Evolutionary conservation across 2,797 vertebrate genomes (phyloP), one percentile per base, ranked within the genome.

Genomic region (Xyrichtys novacula): DNA sequence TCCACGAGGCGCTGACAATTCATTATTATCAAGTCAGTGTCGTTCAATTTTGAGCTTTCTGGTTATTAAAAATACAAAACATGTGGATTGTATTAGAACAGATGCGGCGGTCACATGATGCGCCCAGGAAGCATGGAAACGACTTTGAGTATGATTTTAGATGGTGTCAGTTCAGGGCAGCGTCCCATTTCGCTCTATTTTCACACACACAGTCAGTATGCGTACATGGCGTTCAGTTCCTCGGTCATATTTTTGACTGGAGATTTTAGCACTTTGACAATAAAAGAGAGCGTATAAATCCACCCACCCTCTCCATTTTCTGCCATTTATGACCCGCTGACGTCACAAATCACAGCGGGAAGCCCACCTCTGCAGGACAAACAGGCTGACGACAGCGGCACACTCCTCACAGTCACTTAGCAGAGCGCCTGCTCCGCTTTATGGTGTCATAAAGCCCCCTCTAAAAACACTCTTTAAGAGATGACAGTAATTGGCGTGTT

Each of bases 361-460:
- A 67, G 42, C 17, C 25, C 62, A 46, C 22, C 49, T 61, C 68
- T 38, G 23, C 61, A 22, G 54, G 55, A 71, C 75, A 78, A 81
- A 80, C 60, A 58, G 74, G 55, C 5, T 15, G 57, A 44, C 4
- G 58, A 65, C 79, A 47, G 69, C 20, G 66, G 73, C 89, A 80
- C 84, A 86, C 89, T 84, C 59, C 73, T 70, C 85, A 12, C 66
- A 44, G 81, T 76, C 84, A 85, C 89, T 90, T 65, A 83, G 71
- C 81, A 58, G 64, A 76, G 73, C 71, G 85, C 86, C 42, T n/a
- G 19, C 67, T 75, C 44, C 1, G 68, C 91, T 95, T 95, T 94
- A 95, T 88, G 90, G 94, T 78, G 40, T 89, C 94, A 94, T 96
- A 96, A 96, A 96, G 90, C 61, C 6, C 12, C 86, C 83, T 92